Conservation (phyloP, 2,797 vertebrate genomes). For the Rhincodon typus region DNA sequence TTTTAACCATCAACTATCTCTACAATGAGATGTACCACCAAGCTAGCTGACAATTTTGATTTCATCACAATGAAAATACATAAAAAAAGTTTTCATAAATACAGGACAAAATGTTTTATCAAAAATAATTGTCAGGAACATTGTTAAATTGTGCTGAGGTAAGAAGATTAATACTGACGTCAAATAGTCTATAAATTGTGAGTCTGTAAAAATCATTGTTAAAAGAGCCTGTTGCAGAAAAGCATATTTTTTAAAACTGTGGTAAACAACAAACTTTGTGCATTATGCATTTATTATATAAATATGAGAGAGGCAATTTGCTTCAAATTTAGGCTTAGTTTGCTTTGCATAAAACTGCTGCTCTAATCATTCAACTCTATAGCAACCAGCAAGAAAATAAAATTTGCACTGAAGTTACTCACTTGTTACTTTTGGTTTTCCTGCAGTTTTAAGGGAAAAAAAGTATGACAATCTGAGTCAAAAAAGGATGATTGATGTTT, state of each 20-base stretch:
- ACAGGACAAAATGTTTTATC: neutral
- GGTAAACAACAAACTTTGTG: neutral
- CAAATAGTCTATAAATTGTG: no score
- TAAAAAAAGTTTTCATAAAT: neutral
- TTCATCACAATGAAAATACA: neutral
- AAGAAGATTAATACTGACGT: neutral
- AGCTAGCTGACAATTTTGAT: neutral
- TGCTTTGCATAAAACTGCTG: neutral
- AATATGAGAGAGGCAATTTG: neutral
- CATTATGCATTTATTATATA: neutral
- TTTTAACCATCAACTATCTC: neutral
- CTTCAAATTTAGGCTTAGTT: neutral
- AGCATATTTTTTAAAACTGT: neutral
- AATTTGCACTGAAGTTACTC: neutral
- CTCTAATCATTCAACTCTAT: neutral
- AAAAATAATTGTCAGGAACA: neutral
- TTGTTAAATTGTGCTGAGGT: neutral
- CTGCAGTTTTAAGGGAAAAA: neutral
- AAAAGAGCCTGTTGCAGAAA: neutral
- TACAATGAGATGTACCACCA: neutral
- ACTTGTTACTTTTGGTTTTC: slow-evolving; percentile 8
- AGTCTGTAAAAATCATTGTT: neutral
- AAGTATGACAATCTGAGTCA: neutral
- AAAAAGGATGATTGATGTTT: neutral
- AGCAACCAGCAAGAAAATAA: neutral